phyloP scores from a whole-genome alignment of 2,888 invertebrate species.

The Spisula subtruncata region DNA sequence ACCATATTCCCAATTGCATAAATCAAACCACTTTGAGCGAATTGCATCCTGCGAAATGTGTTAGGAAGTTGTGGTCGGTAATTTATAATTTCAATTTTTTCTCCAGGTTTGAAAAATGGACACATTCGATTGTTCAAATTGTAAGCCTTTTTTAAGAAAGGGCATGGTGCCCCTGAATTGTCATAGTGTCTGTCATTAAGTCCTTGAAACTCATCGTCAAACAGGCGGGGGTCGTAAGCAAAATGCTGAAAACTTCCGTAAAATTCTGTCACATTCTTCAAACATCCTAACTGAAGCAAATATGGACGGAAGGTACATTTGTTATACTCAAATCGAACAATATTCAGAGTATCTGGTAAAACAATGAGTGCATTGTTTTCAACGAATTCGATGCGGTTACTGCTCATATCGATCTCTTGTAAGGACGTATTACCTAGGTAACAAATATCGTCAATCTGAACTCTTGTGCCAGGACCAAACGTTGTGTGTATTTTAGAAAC shows the following conservation, averaged over 20 bases:
- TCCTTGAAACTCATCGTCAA: background rate
- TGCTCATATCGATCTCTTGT: constrained; percentile 38
- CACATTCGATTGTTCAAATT: background rate
- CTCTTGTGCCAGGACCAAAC: no score
- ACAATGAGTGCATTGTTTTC: constrained; percentile 36
- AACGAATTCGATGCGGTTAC: constrained; percentile 44
- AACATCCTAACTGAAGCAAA: background rate
- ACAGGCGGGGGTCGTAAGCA: background rate
- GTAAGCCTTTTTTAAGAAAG: background rate
- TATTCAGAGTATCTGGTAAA: constrained; percentile 42
- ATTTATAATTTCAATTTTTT: background rate
- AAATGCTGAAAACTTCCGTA: constrained; percentile 12
- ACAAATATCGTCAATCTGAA: constrained; percentile 44
- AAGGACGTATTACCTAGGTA: constrained; percentile 53
- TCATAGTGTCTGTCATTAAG: background rate
- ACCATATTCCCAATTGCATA: background rate
- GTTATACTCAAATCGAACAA: constrained; percentile 42
- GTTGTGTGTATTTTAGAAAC: constrained; percentile 23
- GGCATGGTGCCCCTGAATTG: background rate
- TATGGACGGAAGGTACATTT: constrained; percentile 46
- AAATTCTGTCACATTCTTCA: constrained; percentile 25
- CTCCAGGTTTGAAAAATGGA: constrained; percentile 18
- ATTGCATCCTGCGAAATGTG: constrained; percentile 9
- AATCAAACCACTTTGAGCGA: background rate
- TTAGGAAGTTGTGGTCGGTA: background rate